Evolutionary conservation across 1,140 invertebrate genomes (phyloP).

Genomic region (Zeugodacus cucurbitae): DNA sequence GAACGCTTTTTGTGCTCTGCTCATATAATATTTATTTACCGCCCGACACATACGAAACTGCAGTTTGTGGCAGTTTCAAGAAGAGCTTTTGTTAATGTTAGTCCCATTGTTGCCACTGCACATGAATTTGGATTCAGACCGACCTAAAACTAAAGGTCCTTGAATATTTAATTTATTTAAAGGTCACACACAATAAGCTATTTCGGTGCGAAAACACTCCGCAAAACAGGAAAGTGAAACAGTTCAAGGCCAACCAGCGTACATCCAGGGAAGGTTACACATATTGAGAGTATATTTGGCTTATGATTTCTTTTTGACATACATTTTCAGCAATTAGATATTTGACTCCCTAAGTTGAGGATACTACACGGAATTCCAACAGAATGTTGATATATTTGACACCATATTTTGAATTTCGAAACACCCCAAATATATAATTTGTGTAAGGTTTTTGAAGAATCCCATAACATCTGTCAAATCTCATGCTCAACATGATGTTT

Average conservation of each 20-base stretch:
- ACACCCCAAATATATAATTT: too few relatives aligned
- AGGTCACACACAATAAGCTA: neutral
- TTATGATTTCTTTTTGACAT: too few relatives aligned
- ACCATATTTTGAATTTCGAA: too few relatives aligned
- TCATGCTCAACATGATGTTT: too few relatives aligned
- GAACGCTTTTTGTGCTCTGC: neutral
- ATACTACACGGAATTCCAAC: too few relatives aligned
- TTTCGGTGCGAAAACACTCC: neutral
- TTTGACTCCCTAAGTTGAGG: too few relatives aligned
- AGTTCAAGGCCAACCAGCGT: neutral
- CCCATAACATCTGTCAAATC: too few relatives aligned
- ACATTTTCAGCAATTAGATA: too few relatives aligned
- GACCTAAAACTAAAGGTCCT: neutral
- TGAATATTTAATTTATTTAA: neutral
- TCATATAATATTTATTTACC: conserved; percentile 11
- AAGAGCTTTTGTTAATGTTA: neutral
- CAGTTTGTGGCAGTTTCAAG: neutral
- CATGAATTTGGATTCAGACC: neutral
- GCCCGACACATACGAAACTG: neutral
- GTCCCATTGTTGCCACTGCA: neutral
- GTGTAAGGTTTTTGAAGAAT: too few relatives aligned
- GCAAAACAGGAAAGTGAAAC: neutral
- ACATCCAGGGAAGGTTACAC: too few relatives aligned
- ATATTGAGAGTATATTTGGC: too few relatives aligned
- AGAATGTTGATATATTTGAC: too few relatives aligned